Percentiles rank a stretch among this genome's conserved stretches.
phyloP scores from a whole-genome alignment of 2,797 vertebrate species.

The Nannoperca australis region DNA sequence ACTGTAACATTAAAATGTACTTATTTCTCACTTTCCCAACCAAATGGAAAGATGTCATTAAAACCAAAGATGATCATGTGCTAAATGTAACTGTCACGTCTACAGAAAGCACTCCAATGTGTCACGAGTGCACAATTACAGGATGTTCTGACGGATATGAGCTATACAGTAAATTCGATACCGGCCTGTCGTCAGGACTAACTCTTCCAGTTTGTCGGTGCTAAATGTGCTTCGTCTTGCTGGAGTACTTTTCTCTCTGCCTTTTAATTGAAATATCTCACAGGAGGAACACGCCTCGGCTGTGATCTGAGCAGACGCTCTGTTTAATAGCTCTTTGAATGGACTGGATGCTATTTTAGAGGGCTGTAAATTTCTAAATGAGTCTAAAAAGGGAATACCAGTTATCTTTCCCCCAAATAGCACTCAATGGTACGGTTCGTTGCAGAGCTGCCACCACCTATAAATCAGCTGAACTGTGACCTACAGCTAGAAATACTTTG shows the following conservation, averaged over 20 bases:
- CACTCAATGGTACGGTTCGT: background rate
- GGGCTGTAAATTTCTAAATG: background rate
- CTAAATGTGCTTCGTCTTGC: slow-evolving; percentile 50
- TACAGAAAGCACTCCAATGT: slow-evolving; percentile 4
- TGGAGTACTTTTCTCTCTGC: slow-evolving; percentile 34
- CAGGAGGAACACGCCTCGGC: slow-evolving; percentile 33
- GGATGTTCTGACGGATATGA: slow-evolving; percentile 30
- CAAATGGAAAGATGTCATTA: background rate
- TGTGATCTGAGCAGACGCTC: slow-evolving; percentile 22
- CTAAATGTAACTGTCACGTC: slow-evolving; percentile 30
- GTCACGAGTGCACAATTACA: slow-evolving; percentile 53
- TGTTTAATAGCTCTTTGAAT: background rate
- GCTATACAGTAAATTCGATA: slow-evolving; percentile 9
- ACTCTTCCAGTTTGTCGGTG: slow-evolving; percentile 61
- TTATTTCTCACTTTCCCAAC: background rate
- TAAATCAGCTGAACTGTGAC: slow-evolving; percentile 4
- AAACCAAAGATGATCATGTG: background rate
- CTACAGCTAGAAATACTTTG: background rate
- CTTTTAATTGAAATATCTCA: slow-evolving; percentile 51
- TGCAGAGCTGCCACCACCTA: background rate
- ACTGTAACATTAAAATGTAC: background rate
- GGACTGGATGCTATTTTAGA: slow-evolving; percentile 4
- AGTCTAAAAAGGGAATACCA: background rate
- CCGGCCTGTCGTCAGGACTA: slow-evolving; percentile 57
- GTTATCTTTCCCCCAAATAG: slow-evolving; percentile 4